Conservation (phyloP, 2,113 vertebrate species). For the Oreochromis niloticus region DNA sequence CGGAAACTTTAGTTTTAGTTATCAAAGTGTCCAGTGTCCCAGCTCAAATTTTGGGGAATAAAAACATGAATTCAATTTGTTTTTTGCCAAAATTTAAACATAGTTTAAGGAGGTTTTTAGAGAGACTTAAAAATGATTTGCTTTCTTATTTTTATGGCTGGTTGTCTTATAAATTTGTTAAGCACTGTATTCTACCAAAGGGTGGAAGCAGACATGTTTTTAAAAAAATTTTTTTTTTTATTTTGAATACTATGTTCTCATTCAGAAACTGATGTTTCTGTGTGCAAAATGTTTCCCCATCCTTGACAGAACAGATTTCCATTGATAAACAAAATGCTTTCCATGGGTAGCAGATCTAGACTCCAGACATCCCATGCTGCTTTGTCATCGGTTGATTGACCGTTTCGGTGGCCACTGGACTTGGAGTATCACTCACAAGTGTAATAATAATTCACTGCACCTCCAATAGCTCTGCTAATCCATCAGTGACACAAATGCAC, state of each 20-base stretch:
- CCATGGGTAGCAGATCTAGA: not conserved
- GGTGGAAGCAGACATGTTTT: not conserved
- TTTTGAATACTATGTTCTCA: not conserved
- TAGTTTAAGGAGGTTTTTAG: not conserved
- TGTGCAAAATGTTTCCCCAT: not conserved
- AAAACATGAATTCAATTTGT: not conserved
- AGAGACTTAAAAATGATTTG: not conserved
- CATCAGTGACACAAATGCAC: slow-evolving; percentile 44
- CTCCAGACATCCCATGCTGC: not conserved
- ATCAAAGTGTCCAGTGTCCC: not conserved
- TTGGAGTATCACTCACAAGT: slow-evolving; percentile 18
- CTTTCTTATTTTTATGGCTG: not conserved
- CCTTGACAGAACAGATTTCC: not conserved
- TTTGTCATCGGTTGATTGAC: not conserved
- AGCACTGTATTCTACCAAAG: not conserved
- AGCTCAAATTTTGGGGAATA: not conserved
- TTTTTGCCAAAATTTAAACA: not conserved
- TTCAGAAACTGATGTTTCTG: not conserved
- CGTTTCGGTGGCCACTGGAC: not conserved
- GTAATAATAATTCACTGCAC: slow-evolving; percentile 15
- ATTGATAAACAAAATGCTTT: not conserved
- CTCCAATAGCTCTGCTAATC: slow-evolving; percentile 48
- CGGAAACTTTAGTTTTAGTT: not conserved
- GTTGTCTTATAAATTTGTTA: not conserved
- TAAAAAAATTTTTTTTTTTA: rapidly evolving